Conservation (phyloP, 2,888 invertebrate genomes). For the Glyphotaelius pellucidus region DNA sequence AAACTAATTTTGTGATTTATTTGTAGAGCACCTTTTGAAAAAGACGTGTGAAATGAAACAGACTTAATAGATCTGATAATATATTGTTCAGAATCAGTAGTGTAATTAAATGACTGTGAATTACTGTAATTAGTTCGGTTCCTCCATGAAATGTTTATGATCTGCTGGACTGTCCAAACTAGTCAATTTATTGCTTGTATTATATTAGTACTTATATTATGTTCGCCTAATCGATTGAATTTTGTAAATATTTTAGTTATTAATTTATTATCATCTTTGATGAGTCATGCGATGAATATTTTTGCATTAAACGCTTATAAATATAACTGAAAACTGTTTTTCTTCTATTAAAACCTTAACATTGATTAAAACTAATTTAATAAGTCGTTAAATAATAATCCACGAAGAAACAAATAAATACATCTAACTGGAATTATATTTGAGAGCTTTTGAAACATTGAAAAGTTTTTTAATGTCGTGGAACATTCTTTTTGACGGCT, state of each 20-base stretch:
- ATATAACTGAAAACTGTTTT: conserved; percentile 46
- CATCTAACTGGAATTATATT: background rate
- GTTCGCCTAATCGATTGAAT: conserved; percentile 30
- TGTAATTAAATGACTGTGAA: conserved; percentile 42
- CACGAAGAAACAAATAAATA: background rate
- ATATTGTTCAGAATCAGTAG: background rate
- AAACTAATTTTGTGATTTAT: conserved; percentile 7
- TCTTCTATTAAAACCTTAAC: background rate
- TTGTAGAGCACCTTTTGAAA: background rate
- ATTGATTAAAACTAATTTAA: background rate
- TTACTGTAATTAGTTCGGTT: conserved; percentile 41
- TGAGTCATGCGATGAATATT: conserved; percentile 64
- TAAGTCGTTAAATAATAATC: background rate
- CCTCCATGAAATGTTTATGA: conserved; percentile 52
- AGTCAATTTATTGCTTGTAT: conserved; percentile 63
- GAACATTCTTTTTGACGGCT: background rate
- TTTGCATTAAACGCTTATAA: conserved; percentile 66
- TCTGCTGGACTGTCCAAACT: conserved; percentile 65
- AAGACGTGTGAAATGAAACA: background rate
- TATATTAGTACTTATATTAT: conserved; percentile 39
- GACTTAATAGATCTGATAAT: background rate
- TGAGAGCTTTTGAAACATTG: no score
- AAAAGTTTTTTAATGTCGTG: no score
- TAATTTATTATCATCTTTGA: conserved; percentile 63
- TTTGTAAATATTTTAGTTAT: conserved; percentile 60